Evolutionary conservation across 2,888 invertebrate species (phyloP).

Genomic region (Agrotis exclamationis): DNA sequence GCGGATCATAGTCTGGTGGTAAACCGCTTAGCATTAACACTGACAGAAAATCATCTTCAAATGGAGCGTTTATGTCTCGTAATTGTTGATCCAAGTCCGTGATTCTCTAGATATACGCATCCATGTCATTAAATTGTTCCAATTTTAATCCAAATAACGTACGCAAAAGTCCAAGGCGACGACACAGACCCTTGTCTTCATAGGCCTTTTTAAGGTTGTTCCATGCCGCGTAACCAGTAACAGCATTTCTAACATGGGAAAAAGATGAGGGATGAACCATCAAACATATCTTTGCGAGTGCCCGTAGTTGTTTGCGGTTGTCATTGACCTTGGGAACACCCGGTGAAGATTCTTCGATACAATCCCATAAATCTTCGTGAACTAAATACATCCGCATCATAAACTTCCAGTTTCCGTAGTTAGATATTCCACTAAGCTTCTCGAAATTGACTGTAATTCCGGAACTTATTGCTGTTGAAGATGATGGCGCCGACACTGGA

Average conservation of each 20-base stretch:
- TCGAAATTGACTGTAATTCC: not conserved
- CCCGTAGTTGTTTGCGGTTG: not conserved
- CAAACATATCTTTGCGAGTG: not conserved
- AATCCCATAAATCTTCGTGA: not conserved
- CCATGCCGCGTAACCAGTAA: not conserved
- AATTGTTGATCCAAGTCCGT: not conserved
- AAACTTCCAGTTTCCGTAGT: not conserved
- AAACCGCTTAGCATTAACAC: too few relatives aligned
- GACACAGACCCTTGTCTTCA: not conserved
- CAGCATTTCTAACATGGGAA: not conserved
- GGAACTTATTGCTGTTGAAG: not conserved
- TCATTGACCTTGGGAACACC: not conserved
- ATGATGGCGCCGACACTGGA: not conserved
- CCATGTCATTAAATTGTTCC: slow-evolving; percentile 1
- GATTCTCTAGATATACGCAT: not conserved
- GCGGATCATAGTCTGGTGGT: too few relatives aligned
- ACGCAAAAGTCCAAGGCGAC: not conserved
- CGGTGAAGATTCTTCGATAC: not conserved
- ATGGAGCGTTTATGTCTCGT: too few relatives aligned
- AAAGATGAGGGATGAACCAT: not conserved
- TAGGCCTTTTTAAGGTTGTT: not conserved
- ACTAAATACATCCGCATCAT: not conserved
- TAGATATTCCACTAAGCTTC: not conserved
- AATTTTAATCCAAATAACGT: not conserved
- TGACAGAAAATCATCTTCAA: too few relatives aligned